Evolutionary conservation across 2,888 invertebrate genomes (phyloP), one percentile per base, ranked within the genome.

Genomic region (Heteromurus nitidus): DNA sequence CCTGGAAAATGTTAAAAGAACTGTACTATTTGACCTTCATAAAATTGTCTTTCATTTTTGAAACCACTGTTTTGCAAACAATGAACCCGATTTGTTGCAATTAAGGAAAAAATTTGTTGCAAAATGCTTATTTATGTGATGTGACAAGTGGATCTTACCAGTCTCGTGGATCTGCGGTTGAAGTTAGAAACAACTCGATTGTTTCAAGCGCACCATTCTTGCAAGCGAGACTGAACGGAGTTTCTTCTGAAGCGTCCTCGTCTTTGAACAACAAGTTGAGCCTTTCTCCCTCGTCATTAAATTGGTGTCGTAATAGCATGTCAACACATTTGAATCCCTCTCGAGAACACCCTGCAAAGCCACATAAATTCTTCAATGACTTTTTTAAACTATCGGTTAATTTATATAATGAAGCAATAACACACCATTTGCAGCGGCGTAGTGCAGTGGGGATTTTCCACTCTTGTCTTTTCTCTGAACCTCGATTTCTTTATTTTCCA

Each of bases 311-410:
- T 47, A 82, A 55, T 5, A 82, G 68, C 22, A 72, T 36, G 22
- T 82, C 82, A n/a, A 77, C 82, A 26, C 82, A 82, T 22, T 72
- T 64, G 31, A 65, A 77, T n/a, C 82, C 77, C 28, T 82, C 72
- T 44, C 76, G 82, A 28, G 76, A 82, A 31, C 75, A 64, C 9
- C 82, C 81, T 81, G 18, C 53, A 22, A 2, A n/a, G 3, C 16
- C n/a, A n/a, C n/a, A n/a, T 47, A 47, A 7, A 47, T n/a, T n/a
- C 7, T 11, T 47, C 47, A 7, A 18, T 47, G 3, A 13, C n/a
- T 47, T 47, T 3, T 47, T 13, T 47, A 3, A 36, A 36, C 13
- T 9, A 36, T 36, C 36, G 36, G 36, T 36, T 36, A n/a, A n/a
- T n/a, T n/a, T n/a, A 9, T 36, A 36, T 5, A 36, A 9, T 36